Evolutionary conservation across 2,113 vertebrate genomes (phyloP).

Genomic region (Lycocorax pyrrhopterus): DNA sequence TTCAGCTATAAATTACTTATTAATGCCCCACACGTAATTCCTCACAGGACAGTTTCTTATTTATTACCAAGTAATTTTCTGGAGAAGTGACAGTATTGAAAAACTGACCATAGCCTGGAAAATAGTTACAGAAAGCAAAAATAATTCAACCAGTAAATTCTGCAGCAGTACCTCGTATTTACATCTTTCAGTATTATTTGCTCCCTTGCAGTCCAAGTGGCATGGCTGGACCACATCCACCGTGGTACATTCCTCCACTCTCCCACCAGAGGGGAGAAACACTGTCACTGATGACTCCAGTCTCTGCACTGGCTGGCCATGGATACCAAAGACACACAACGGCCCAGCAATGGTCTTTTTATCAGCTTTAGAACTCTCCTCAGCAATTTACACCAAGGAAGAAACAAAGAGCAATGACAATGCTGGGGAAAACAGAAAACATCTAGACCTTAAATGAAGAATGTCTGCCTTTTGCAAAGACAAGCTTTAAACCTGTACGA

Average conservation of each 20-base stretch:
- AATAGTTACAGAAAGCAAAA: background rate
- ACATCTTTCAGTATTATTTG: background rate
- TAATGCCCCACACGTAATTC: background rate
- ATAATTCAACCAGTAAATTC: background rate
- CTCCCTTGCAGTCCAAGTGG: background rate
- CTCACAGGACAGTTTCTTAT: background rate
- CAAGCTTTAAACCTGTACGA: background rate
- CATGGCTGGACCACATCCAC: background rate
- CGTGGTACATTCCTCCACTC: background rate
- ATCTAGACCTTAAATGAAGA: background rate
- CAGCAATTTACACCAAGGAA: background rate
- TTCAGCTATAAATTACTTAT: background rate
- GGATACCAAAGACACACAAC: background rate
- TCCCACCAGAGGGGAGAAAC: background rate
- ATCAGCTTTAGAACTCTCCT: background rate
- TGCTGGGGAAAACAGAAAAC: background rate
- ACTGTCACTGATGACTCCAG: background rate
- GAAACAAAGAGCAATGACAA: background rate
- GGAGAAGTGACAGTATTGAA: background rate
- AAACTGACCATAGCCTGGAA: background rate
- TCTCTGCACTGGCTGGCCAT: background rate
- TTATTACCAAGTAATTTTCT: background rate
- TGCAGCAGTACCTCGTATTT: background rate
- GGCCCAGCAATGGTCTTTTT: accelerated
- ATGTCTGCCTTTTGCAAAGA: background rate